Evolutionary conservation across 2,113 vertebrate genomes (phyloP), one percentile per base, ranked within the genome.

Genomic region (Leucopsar rothschildi): DNA sequence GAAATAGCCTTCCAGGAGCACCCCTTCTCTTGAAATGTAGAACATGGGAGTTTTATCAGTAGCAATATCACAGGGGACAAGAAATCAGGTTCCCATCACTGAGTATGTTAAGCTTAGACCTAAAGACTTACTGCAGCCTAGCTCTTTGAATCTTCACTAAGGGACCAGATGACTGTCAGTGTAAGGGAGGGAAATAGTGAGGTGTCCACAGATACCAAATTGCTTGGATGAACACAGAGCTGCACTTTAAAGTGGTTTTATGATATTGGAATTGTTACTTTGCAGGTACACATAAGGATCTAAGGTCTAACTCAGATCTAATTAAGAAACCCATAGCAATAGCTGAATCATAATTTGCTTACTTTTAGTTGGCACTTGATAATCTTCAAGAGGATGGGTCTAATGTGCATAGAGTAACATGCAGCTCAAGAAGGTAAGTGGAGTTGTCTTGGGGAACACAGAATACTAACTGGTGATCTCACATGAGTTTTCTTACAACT

Each of bases 1-100:
- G 65, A 82, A 94, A 78, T 31, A 50, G 56, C 87, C 92, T 76
- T 65, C 16, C 65, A 93, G 96, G 53, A 96, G 93, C 29, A 56
- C 17, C 66, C 84, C 78, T 89, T 61, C 70, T 49, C 71, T 82
- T 88, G 64, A 27, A 59, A 82, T 40, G 18, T 63, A 63, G 85
- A 83, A 49, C 1, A 15, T 70, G 42, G 45, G 59, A 47, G 7
- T 33, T 68, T 19, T 45, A 53, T 39, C 12, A 12, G 6, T 28
- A 53, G 9, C 19, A 16, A 1, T 3, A 33, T 4, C 33, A 44
- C 10, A 45, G 7, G 8, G 24, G 33, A 65, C 11, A 11, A 88
- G 39, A 73, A 77, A 86, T 6, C 1, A 2, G 6, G 23, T 65
- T 94, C 69, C 47, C 47, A 3, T 6, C 6, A 3, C 5, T 65